Evolutionary conservation across 2,113 vertebrate genomes (phyloP), one percentile per base, ranked within the genome.

Genomic region (Chloropsis cyanopogon): DNA sequence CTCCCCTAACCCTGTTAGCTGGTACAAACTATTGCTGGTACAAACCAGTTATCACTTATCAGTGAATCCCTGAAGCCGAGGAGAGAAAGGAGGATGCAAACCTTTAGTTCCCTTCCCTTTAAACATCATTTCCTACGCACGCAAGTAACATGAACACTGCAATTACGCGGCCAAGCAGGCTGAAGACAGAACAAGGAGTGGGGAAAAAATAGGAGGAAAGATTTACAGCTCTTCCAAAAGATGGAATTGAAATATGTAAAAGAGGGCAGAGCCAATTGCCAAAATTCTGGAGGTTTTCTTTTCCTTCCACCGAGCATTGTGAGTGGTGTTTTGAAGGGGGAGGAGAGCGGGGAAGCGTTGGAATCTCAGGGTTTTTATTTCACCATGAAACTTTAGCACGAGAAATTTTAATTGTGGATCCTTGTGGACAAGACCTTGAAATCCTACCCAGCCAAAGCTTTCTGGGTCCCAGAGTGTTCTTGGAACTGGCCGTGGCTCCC

Each of bases 361-460:
- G 94, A 94, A 97, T 96, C 94, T 94, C 89, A 64, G 95, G 89
- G 88, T 26, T 96, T 97, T 97, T 52, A 94, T 97, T 97, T 96
- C 96, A 96, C 93, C 83, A 9, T 96, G 97, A 97, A 97, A 97
- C 95, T 94, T 93, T 95, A 97, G 97, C 87, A 94, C 78, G 13
- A 97, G 97, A 96, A 95, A 97, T 97, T 97, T 97, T 97, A 97
- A 97, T 97, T 97, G 96, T 96, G 96, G 93, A 97, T 96, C 95
- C 93, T 97, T 95, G 97, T 82, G 95, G 96, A 97, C 95, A 95
- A 96, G 96, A 97, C 95, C 96, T 93, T 97, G 97, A 96, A 97
- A 97, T 63, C 87, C 61, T 94, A 97, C 88, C 95, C 92, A 49
- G 89, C 70, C 90, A 86, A 91, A 94, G 88, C 64, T 95, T 73